Conservation (phyloP, 2,888 invertebrate species). For the Empis livida region DNA sequence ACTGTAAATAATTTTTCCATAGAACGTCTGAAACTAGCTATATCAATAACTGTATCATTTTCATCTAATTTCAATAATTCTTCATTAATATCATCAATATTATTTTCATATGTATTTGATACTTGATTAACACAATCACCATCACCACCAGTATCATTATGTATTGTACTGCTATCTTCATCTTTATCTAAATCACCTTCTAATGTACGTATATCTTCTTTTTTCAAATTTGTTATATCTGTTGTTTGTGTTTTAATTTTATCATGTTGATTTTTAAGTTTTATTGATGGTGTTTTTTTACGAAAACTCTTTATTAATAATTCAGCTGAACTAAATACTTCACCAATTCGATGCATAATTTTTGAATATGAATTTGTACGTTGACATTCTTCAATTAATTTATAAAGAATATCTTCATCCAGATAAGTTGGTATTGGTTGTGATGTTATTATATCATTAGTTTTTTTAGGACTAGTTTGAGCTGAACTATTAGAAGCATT, state of each 20-base stretch:
- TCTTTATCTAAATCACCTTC: constrained; percentile 80
- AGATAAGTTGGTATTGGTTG: constrained; percentile 36
- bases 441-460: background rate
- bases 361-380: constrained; percentile 53
- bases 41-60: constrained; percentile 44
- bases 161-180: constrained; percentile 50
- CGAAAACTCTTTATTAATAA: constrained; percentile 61
- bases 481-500: too few relatives aligned
- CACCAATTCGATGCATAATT: constrained; percentile 61
- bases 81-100: constrained; percentile 1
- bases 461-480: too few relatives aligned
- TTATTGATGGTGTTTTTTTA: constrained; percentile 18
- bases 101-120: constrained; percentile 10
- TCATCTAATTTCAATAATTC: constrained; percentile 6
- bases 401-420: constrained; percentile 61
- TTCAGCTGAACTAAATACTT: constrained; percentile 58
- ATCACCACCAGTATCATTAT: constrained; percentile 5
- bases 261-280: constrained; percentile 38
- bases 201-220: constrained; percentile 57
- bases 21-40: constrained; percentile 37
- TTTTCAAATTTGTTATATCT: constrained; percentile 45
- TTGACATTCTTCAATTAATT: constrained; percentile 63
- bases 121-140: background rate
- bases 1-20: constrained; percentile 37
- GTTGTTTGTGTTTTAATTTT: constrained; percentile 32